These are phyloP conservation scores for Trematomus bernacchii DNA, from an alignment of 2,797 vertebrate species.

Conservation along the genomic window DNA sequence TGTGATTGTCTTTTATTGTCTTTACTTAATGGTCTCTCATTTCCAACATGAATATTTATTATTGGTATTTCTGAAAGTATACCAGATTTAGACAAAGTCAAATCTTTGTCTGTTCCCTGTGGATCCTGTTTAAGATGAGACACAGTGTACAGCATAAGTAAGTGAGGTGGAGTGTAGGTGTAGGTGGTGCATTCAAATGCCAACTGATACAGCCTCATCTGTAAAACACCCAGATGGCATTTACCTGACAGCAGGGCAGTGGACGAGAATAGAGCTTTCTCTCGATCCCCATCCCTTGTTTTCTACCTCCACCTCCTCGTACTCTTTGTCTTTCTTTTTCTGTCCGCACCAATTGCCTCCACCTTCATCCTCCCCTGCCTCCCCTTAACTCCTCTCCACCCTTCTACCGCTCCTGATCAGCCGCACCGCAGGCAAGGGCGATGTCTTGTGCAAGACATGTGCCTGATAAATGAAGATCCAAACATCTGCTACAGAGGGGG, in stretches of 20 bases:
- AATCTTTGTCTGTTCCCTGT: conserved; percentile 20
- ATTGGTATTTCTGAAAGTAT: conserved; percentile 32
- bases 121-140: conserved; percentile 20
- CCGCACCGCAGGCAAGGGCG: conserved; percentile 39
- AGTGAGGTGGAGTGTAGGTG: conserved; percentile 36
- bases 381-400: conserved; percentile 14
- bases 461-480: conserved; percentile 71
- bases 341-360: conserved; percentile 38
- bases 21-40: background rate
- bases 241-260: conserved; percentile 75
- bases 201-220: conserved; percentile 71
- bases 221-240: conserved; percentile 76
- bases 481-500: conserved; percentile 57
- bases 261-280: conserved; percentile 46
- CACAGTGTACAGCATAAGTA: conserved; percentile 36
- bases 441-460: conserved; percentile 59
- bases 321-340: conserved; percentile 50
- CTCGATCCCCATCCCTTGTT: conserved; percentile 34
- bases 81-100: conserved; percentile 36
- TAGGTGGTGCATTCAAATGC: conserved; percentile 65
- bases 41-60: conserved; percentile 15
- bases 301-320: conserved; percentile 38
- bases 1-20: background rate
- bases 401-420: conserved; percentile 37
- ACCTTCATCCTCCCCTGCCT: conserved; percentile 22